phyloP scores from a whole-genome alignment of 2,888 invertebrate species.

The Drosophila neotestacea region DNA sequence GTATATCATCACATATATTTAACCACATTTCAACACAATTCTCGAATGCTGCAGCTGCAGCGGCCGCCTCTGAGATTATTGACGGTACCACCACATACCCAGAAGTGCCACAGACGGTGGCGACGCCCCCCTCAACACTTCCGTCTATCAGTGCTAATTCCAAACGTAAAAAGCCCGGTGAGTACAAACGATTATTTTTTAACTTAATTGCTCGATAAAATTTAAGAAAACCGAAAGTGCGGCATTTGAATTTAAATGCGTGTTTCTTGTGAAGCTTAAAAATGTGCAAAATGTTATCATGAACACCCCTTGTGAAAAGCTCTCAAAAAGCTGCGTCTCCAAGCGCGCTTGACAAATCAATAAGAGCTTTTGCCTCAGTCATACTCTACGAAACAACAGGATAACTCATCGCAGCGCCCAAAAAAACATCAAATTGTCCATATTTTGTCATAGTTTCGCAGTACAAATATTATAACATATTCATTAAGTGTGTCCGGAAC shows the following conservation, averaged over 20 bases:
- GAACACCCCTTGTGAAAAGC: conserved; percentile 57
- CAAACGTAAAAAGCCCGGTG: conserved; percentile 78
- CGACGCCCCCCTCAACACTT: conserved; percentile 3
- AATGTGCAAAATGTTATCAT: conserved; percentile 12
- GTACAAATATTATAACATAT: conserved; percentile 19
- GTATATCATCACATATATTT: conserved; percentile 82
- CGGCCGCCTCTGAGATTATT: conserved; percentile 76
- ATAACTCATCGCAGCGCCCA: conserved; percentile 44
- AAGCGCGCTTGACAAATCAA: conserved; percentile 71
- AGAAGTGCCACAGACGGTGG: conserved; percentile 39
- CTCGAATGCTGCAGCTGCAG: conserved; percentile 80
- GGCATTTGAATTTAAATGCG: conserved; percentile 1
- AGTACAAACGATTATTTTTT: conserved; percentile 52
- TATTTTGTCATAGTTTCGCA: conserved; percentile 16
- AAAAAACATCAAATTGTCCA: conserved; percentile 19
- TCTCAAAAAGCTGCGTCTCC: conserved; percentile 47
- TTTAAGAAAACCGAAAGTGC: not conserved
- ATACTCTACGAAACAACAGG: conserved; percentile 71
- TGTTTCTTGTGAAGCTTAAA: conserved; percentile 2
- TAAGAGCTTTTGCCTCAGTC: conserved; percentile 65
- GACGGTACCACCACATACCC: conserved; percentile 74
- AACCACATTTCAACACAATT: conserved; percentile 81
- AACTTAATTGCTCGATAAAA: not conserved
- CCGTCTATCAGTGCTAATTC: conserved; percentile 32
- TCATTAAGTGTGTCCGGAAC: conserved; percentile 24